Evolutionary conservation across 2,888 invertebrate species (phyloP).

Genomic region (Hirtodrosophila trivittata): DNA sequence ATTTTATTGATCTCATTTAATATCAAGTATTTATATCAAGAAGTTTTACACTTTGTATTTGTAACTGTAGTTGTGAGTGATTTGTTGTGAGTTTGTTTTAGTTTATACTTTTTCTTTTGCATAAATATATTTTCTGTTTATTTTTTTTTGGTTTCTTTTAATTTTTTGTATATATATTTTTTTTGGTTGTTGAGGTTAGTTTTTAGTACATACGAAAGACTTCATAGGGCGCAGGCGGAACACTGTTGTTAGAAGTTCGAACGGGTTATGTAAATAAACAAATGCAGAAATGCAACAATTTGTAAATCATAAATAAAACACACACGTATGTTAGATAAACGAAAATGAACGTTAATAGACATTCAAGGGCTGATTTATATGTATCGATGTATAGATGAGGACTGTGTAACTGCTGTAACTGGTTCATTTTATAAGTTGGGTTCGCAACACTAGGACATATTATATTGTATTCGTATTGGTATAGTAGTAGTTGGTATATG

Average conservation of each 20-base stretch:
- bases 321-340: slow-evolving; percentile 74
- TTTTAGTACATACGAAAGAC: slow-evolving; percentile 84
- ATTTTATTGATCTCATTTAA: slow-evolving; percentile 56
- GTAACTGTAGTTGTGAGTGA: slow-evolving; percentile 54
- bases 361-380: slow-evolving; percentile 72
- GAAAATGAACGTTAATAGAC: slow-evolving; percentile 71
- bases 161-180: slow-evolving; percentile 38
- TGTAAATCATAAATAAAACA: slow-evolving; percentile 77
- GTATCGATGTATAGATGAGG: slow-evolving; percentile 70
- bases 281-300: slow-evolving; percentile 77
- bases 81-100: slow-evolving; percentile 51
- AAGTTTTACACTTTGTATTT: slow-evolving; percentile 41
- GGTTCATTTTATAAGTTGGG: slow-evolving; percentile 60
- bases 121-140: slow-evolving; percentile 6
- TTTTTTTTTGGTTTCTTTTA: slow-evolving; percentile 48
- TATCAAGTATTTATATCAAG: slow-evolving; percentile 34
- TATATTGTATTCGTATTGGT: slow-evolving; percentile 32
- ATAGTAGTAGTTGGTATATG: no score
- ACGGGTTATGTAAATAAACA: slow-evolving; percentile 79
- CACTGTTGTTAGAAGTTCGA: slow-evolving; percentile 76
- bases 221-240: slow-evolving; percentile 84
- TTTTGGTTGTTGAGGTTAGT: slow-evolving; percentile 60
- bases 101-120: slow-evolving; percentile 31
- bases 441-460: slow-evolving; percentile 64
- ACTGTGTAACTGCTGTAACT: slow-evolving; percentile 71